Evolutionary conservation across 2,888 invertebrate species (phyloP).

Genomic region (Lamellibrachia columna): DNA sequence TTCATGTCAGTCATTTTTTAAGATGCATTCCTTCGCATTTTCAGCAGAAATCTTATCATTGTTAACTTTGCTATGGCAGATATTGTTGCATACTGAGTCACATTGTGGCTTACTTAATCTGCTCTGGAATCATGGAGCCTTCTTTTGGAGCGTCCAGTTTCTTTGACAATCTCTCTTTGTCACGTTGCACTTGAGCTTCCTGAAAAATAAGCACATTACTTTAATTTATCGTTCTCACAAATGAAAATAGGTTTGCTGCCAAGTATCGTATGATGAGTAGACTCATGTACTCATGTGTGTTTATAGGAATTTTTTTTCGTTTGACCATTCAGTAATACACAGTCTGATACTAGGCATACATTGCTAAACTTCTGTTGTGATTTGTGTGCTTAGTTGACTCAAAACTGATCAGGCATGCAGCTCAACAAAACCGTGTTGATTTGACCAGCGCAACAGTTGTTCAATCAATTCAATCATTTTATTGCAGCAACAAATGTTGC

Average conservation of each 20-base stretch:
- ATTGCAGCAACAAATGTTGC: no score
- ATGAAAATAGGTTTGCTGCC: background rate
- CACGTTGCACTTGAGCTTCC: constrained; percentile 77
- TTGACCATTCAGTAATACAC: background rate
- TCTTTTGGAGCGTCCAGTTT: constrained; percentile 94
- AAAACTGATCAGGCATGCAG: no score
- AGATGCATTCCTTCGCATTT: no score
- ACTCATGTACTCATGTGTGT: background rate
- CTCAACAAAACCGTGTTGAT: no score
- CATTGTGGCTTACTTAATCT: constrained; percentile 52
- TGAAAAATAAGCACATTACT: constrained; percentile 22
- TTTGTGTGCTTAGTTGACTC: no score
- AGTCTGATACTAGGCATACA: no score
- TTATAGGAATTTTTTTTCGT: background rate
- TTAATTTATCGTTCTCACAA: background rate
- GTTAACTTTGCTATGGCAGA: background rate
- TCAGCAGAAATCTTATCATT: no score
- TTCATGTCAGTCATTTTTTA: no score
- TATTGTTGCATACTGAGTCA: background rate
- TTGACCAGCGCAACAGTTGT: no score
- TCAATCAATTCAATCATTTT: no score
- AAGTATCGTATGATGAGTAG: background rate
- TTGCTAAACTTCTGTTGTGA: no score
- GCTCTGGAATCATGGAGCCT: constrained; percentile 78
- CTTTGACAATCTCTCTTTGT: constrained; percentile 92